Conservation (phyloP, 37 sponge, comb jelly and placozoan genomes). For the Ephydatia muelleri region DNA sequence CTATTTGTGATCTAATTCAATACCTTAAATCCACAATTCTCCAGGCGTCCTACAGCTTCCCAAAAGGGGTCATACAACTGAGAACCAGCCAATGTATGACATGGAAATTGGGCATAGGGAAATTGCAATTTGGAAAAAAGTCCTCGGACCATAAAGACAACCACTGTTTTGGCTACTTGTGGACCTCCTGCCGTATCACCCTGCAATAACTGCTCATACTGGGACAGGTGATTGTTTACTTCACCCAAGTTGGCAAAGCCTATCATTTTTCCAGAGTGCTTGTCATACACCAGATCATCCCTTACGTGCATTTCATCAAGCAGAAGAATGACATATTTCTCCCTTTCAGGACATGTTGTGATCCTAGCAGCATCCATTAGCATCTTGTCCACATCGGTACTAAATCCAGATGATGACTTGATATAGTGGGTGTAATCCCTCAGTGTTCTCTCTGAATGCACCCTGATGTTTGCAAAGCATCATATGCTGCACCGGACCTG, state of each 20-base stretch:
- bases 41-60: slow-evolving; percentile 26
- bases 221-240: slow-evolving; percentile 25
- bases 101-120: too few species aligned
- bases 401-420: slow-evolving; percentile 34
- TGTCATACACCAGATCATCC: slow-evolving; percentile 59
- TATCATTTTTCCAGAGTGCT: slow-evolving; percentile 50
- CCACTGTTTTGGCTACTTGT: slow-evolving; percentile 25
- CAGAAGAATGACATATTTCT: slow-evolving; percentile 44
- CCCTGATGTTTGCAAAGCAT: not conserved
- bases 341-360: slow-evolving; percentile 23
- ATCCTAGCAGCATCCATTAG: slow-evolving; percentile 34
- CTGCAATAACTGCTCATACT: slow-evolving; percentile 13
- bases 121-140: slow-evolving; percentile 16
- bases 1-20: not conserved
- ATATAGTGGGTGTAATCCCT: slow-evolving; percentile 49
- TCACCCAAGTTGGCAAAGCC: slow-evolving; percentile 53
- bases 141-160: slow-evolving; percentile 34
- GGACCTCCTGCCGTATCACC: not conserved
- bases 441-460: slow-evolving; percentile 31
- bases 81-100: not conserved
- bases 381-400: slow-evolving; percentile 29
- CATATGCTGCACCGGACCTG: slow-evolving; percentile 35
- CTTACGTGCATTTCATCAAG: slow-evolving; percentile 54
- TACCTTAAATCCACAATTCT: slow-evolving; percentile 31
- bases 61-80: slow-evolving; percentile 25